Evolutionary conservation across 1,140 invertebrate species (phyloP).

Genomic region (Maconellicoccus hirsutus): DNA sequence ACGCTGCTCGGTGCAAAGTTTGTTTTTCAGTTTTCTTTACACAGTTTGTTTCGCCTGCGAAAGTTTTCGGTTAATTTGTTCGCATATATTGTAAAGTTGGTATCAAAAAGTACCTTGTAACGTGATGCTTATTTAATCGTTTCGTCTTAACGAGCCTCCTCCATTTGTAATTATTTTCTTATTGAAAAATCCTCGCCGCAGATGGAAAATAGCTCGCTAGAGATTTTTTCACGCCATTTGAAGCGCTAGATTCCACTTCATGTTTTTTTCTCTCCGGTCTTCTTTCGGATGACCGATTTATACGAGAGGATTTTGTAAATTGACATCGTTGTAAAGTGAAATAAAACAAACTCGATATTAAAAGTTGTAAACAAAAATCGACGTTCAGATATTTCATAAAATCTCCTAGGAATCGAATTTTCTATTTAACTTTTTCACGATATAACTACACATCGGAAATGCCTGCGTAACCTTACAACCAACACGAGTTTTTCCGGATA

Average conservation of each 20-base stretch:
- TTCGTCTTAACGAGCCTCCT: not conserved
- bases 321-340: too few relatives aligned
- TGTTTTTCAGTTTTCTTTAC: not conserved
- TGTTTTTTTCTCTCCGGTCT: too few relatives aligned
- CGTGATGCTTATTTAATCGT: not conserved
- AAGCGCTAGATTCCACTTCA: too few relatives aligned
- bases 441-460: not conserved
- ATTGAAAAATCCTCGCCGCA: not conserved
- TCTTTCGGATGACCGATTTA: too few relatives aligned
- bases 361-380: not conserved
- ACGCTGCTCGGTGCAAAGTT: not conserved
- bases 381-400: not conserved
- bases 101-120: not conserved
- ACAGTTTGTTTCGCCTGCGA: not conserved
- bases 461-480: not conserved
- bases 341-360: conserved; percentile 1
- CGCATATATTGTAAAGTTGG: not conserved
- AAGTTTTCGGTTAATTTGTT: not conserved
- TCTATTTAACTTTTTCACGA: conserved; percentile 9
- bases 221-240: not conserved
- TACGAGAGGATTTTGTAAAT: too few relatives aligned
- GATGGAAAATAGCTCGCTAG: not conserved
- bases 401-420: not conserved
- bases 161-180: not conserved
- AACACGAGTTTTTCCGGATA: not conserved